phyloP scores from a whole-genome alignment of 1,140 invertebrate species.

The Drosophila grimshawi region DNA sequence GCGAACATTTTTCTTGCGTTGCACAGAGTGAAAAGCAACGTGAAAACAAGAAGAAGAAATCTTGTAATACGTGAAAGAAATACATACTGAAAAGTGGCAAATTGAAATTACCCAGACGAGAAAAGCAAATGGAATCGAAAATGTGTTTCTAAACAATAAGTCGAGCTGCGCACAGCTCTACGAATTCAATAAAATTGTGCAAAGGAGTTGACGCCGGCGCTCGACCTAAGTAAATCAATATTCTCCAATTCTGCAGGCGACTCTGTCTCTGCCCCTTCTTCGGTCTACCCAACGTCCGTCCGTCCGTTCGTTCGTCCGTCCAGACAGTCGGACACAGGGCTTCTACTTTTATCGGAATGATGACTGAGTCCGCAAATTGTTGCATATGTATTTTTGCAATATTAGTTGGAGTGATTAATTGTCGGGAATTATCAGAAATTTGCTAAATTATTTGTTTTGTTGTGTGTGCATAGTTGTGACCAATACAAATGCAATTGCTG shows the following conservation, averaged over 20 bases:
- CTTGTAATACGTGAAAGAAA: slow-evolving; percentile 74
- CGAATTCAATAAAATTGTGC: slow-evolving; percentile 13
- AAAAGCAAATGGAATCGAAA: slow-evolving; percentile 5
- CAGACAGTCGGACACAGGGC: slow-evolving; percentile 23
- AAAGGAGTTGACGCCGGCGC: slow-evolving; percentile 34
- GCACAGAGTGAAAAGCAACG: slow-evolving; percentile 55
- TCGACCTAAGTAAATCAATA: slow-evolving; percentile 63
- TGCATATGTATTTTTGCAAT: slow-evolving; percentile 3
- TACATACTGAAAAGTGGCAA: slow-evolving; percentile 70
- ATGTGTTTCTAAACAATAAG: not conserved
- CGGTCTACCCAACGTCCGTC: not conserved
- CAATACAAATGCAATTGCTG: slow-evolving; percentile 36
- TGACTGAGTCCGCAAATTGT: slow-evolving; percentile 5
- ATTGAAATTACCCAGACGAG: slow-evolving; percentile 39
- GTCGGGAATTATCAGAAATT: slow-evolving; percentile 34
- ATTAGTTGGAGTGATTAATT: slow-evolving; percentile 44
- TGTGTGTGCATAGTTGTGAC: slow-evolving; percentile 58
- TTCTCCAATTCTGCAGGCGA: slow-evolving; percentile 43
- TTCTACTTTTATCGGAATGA: slow-evolving; percentile 1
- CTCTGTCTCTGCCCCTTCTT: slow-evolving; percentile 28
- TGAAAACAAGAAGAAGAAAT: slow-evolving; percentile 71
- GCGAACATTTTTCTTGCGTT: slow-evolving; percentile 42
- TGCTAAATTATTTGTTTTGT: slow-evolving; percentile 60
- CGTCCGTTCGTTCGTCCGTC: slow-evolving; percentile 14
- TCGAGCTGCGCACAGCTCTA: not conserved